A percentile compares a stretch with the other conserved stretches of the same genome.
Evolutionary conservation across 2,888 invertebrate species (phyloP).

Genomic region (Leptinotarsa peninsularis): DNA sequence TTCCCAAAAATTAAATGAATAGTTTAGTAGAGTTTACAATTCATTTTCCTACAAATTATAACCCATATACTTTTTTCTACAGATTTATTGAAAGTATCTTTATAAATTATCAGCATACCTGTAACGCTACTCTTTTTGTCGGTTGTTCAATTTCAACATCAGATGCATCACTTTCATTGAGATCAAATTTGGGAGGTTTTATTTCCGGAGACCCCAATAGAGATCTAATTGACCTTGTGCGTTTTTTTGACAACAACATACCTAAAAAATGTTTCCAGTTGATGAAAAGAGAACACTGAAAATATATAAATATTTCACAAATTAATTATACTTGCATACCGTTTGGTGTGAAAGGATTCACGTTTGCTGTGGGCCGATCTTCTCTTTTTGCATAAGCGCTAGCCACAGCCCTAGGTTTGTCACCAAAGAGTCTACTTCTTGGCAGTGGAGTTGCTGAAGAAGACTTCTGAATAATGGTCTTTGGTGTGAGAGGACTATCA

Average conservation of each 20-base stretch:
- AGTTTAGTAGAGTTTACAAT: too few species aligned
- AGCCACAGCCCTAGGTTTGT: constrained; percentile 66
- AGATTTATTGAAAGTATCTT: background rate
- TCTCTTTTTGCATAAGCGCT: constrained; percentile 65
- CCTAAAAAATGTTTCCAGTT: constrained; percentile 60
- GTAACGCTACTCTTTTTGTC: constrained; percentile 77
- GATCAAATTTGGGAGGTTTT: constrained; percentile 55
- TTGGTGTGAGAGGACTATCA: constrained; percentile 88
- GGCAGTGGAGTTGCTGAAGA: constrained; percentile 67
- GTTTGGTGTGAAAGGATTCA: constrained; percentile 88
- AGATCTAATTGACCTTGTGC: constrained; percentile 75
- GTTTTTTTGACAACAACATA: constrained; percentile 77
- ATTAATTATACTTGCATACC: constrained; percentile 64
- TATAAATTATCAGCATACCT: constrained; percentile 47
- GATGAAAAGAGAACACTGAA: too few species aligned
- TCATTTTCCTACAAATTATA: too few species aligned
- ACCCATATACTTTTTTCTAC: too few species aligned
- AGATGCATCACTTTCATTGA: constrained; percentile 62
- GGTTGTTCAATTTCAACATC: constrained; percentile 77
- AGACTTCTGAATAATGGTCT: constrained; percentile 81
- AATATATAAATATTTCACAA: too few species aligned
- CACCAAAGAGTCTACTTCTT: constrained; percentile 68
- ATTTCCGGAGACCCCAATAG: constrained; percentile 59
- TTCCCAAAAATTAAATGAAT: too few species aligned
- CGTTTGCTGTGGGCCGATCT: constrained; percentile 76